Evolutionary conservation across 1,140 invertebrate species (phyloP), one percentile per base, ranked within the genome.

Genomic region (Leptopilina boulardi): DNA sequence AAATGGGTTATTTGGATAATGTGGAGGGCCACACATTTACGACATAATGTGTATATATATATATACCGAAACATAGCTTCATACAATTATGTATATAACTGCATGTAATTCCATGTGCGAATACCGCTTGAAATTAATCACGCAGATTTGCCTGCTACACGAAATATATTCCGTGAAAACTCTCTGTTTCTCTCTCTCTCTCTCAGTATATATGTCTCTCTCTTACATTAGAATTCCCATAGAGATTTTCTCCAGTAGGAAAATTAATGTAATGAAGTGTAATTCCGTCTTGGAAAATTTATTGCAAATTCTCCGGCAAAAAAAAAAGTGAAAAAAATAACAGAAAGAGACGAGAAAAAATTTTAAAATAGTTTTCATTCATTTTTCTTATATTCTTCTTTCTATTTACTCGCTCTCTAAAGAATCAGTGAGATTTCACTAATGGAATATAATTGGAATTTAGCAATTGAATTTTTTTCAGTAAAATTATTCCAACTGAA

Each of bases 41-140:
- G 23, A 66, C 23, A 66, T 23, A 8, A 21, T 15, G 23, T 13
- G 5, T 38, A 38, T 9, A 34, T 38, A 38, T 38, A 38, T 38
- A 34, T 3, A 34, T 6, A 34, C 30, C 34, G 8, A 38, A 66
- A 15, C 26, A 30, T 15, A 30, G 26, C 21, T 15, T 30, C 59
- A 30, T 30, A 30, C 59, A 66, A 66, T 66, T 66, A 66, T 66
- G 59, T 66, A 51, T n/a, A n/a, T 18, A 66, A 66, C 59, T 34
- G 59, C 59, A 66, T 66, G 59, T 66, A 66, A 66, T 66, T 66
- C 59, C 23, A 66, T 66, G 59, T 66, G 59, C 59, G 59, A 66
- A 66, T 30, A 30, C 59, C 13, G 21, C 59, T 66, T 66, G 23
- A 66, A 34, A 66, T 66, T 66, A 66, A 66, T 66, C 56, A 30